phyloP scores from a whole-genome alignment of 2,888 invertebrate species.

The Octodonta nipae region DNA sequence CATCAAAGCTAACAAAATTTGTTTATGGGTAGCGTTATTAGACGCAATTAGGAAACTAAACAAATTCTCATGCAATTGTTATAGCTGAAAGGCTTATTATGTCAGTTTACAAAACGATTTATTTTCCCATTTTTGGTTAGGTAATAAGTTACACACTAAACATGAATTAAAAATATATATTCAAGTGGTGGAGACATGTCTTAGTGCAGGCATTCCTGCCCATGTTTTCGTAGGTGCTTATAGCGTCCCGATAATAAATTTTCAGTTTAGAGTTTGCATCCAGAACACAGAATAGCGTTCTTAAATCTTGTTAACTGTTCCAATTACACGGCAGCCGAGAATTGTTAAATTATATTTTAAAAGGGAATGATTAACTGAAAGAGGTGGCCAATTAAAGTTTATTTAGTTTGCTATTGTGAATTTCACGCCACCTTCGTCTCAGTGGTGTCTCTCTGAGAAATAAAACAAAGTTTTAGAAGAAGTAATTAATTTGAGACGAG shows the following conservation, averaged over 20 bases:
- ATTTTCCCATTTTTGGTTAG: too few species aligned
- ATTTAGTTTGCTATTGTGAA: slow-evolving; percentile 13
- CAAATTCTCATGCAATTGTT: too few species aligned
- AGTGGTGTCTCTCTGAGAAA: too few species aligned
- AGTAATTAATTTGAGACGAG: too few species aligned
- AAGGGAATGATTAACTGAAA: slow-evolving; percentile 23
- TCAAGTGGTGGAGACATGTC: slow-evolving; percentile 13
- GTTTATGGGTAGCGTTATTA: too few species aligned
- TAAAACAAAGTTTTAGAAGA: too few species aligned
- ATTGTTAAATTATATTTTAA: slow-evolving; percentile 25
- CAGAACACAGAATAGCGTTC: slow-evolving; percentile 23
- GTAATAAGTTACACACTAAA: too few species aligned
- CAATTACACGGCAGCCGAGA: slow-evolving; percentile 24
- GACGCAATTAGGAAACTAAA: too few species aligned
- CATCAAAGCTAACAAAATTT: too few species aligned
- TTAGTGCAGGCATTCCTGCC: slow-evolving; percentile 8
- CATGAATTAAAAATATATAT: too few species aligned
- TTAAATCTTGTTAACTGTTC: slow-evolving; percentile 27
- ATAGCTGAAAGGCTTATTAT: too few species aligned
- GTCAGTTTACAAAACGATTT: too few species aligned
- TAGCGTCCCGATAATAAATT: slow-evolving; percentile 17
- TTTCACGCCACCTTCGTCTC: not conserved
- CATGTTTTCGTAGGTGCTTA: slow-evolving; percentile 10
- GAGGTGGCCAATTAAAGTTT: slow-evolving; percentile 21
- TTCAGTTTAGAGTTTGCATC: slow-evolving; percentile 20